A percentile compares a stretch with the other conserved stretches of the same genome.
Conservation (phyloP, 2,888 invertebrate genomes). For the Melinopterus prodromus region DNA sequence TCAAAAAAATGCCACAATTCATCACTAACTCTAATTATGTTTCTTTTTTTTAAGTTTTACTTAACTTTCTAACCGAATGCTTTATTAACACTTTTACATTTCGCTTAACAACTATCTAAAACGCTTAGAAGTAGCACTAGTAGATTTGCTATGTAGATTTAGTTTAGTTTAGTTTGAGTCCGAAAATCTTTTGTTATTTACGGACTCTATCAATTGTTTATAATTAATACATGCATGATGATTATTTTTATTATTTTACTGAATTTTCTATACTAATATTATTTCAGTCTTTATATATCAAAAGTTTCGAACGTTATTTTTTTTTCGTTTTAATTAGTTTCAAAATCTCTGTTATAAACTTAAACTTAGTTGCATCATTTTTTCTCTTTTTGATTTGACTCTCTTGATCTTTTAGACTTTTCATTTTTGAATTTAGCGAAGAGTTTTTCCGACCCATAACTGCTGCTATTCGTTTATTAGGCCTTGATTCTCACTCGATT, state of each 20-base stretch:
- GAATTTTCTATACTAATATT: not conserved
- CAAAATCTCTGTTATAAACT: no score
- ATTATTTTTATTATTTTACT: not conserved
- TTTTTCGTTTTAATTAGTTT: not conserved
- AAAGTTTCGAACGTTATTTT: not conserved
- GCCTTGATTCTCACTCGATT: no score
- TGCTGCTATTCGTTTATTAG: no score
- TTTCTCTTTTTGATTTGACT: conserved; percentile 6
- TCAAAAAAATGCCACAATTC: not conserved
- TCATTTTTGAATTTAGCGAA: conserved; percentile 5
- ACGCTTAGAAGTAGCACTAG: conserved; percentile 18
- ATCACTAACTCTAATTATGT: not conserved
- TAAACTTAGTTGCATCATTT: not conserved
- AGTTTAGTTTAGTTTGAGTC: conserved; percentile 20
- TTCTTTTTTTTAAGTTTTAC: conserved; percentile 12
- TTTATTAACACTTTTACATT: conserved; percentile 11
- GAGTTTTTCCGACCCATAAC: not conserved
- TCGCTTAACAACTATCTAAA: conserved; percentile 11
- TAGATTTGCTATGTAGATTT: conserved; percentile 19
- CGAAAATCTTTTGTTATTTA: not conserved
- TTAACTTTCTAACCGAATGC: conserved; percentile 14
- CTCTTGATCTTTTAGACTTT: not conserved
- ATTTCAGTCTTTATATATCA: not conserved
- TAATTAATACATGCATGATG: conserved; percentile 24
- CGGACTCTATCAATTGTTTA: conserved; percentile 1